Base-by-base conservation (phyloP, 2,888 invertebrate genomes). In the Theretra japonica region DNA sequence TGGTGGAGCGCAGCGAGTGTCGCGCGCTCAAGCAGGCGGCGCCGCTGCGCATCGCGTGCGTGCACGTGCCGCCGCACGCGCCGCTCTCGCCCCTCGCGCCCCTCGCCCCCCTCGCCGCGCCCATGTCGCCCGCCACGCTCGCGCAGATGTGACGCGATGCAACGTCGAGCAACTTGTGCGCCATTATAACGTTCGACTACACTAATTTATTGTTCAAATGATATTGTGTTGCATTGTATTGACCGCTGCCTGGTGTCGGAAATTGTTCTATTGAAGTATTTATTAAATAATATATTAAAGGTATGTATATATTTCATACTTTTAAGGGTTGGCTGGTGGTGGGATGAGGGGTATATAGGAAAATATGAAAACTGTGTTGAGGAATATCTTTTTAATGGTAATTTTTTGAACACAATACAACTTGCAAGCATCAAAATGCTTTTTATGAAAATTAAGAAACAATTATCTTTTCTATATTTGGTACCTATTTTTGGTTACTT, bases 371-470 rank as follows among this genome's bases (percentile, higher is more conserved):
- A 79, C 78, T 75, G 72, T 76, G 69, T 85, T 85, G 83, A 85
- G 80, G 87, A 85, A 90, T 91, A 92, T 93, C 90, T 91, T 93
- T 94, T 93, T 93, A 91, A 90, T 93, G 83, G 87, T 92, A 90
- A 89, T 93, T 93, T 93, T 94, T 91, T 94, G 94, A 95, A 95
- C 94, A 94, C 95, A 94, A 94, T 94, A 94, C 94, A 93, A 94
- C 94, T 94, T 94, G 94, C 93, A 94, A 94, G 94, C 95, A 94
- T 94, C 79, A 90, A 89, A 89, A 94, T 94, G 94, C 94, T 94
- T 93, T 90, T 93, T 90, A 88, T 86, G 92, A 93, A 90, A 94
- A 93, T 92, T 86, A 94, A 88, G 88, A 94, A 94, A 94, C 90
- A 93, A 91, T 91, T 93, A 92, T 90, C 86, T 88, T 89, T 80